Base-by-base conservation (phyloP, 2,113 vertebrate species). In the Campylomormyrus numenius region DNA sequence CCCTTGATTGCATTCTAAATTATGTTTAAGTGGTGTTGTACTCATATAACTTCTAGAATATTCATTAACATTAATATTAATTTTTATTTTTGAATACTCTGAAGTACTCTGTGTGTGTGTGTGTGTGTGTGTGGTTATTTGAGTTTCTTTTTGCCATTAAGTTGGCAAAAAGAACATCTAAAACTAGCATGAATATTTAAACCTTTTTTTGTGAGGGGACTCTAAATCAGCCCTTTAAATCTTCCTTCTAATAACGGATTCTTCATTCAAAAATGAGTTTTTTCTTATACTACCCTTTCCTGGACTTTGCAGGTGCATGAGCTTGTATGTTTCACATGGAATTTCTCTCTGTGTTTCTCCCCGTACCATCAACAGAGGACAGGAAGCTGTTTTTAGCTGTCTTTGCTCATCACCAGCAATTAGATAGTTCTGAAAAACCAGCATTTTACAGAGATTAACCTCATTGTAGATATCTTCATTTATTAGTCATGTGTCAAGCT, bases 41-140 rank as follows among this genome's bases (percentile, higher is more conserved):
- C 50, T 87, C n/a, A 56, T 87, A 53, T 87, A 87, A 53, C 85
- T 46, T 24, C 35, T 35, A 52, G 49, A 87, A 53, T 87, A 87
- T 87, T 56, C 85, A 87, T 87, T 53, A 87, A 87, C 85, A 52
- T 87, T 53, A 35, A 87, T 35, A 52, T 84, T 84, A 46, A 85
- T 46, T 85, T 85, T 45, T 46, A 45, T 83, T 83, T 83, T 42
- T 83, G 56, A 58, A 58, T 58, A 58, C 56, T 58, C 56, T 70
- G 62, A 70, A 70, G 62, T 70, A 70, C n/a, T 27, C 1, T 66
- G 9, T 27, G 9, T 31, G n/a, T 27, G 2, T 35, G 9, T 74
- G 31, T 35, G 2, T 74, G 11, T 62, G 13, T 74, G 4, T 35
- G 5, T 77, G 13, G 11, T 35, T 77, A 77, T 39, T 17, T 35